Conservation (phyloP, 2,113 vertebrate species). For the Aramus guarauna region DNA sequence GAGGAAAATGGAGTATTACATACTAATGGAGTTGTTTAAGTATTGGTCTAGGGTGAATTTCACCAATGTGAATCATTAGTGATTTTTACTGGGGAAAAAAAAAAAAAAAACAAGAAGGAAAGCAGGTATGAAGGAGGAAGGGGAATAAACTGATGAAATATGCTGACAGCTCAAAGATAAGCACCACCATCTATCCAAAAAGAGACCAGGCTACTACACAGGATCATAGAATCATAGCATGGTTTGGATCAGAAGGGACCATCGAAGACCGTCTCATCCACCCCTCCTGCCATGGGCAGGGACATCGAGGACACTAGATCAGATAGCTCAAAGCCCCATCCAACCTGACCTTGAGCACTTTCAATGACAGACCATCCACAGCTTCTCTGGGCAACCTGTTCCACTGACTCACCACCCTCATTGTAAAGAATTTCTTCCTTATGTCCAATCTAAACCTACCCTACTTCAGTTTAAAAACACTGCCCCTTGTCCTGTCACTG, state of each 20-base stretch:
- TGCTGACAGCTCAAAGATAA: neutral
- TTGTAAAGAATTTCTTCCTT: neutral
- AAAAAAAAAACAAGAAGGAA: neutral
- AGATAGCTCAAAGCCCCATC: neutral
- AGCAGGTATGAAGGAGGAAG: neutral
- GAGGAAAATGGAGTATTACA: neutral
- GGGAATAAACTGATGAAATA: neutral
- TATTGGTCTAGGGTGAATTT: neutral
- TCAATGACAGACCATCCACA: neutral
- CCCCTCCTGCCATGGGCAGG: neutral
- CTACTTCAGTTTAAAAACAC: neutral
- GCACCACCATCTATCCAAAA: neutral
- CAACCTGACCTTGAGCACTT: neutral
- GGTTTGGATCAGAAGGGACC: neutral
- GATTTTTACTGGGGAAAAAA: neutral
- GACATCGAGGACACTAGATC: too few species aligned
- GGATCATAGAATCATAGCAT: neutral
- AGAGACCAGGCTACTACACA: neutral
- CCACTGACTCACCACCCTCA: neutral
- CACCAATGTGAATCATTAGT: neutral
- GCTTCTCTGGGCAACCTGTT: neutral
- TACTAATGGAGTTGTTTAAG: neutral
- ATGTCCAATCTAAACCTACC: neutral
- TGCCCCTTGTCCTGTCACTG: neutral
- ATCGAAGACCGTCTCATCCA: neutral